Base-by-base conservation (phyloP, 2,888 invertebrate genomes). In the Nephrotoma guestfalica region DNA sequence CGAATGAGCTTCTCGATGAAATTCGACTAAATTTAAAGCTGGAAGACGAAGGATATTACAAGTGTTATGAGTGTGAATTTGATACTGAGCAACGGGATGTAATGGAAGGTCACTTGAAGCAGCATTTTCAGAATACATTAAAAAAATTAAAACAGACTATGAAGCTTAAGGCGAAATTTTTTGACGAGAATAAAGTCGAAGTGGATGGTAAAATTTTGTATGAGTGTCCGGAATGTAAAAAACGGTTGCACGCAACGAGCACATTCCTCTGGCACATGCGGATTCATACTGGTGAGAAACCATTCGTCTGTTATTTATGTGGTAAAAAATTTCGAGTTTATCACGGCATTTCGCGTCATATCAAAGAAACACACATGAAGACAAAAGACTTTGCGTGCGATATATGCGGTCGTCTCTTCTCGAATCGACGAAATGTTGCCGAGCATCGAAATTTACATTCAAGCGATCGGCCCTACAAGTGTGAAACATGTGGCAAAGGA, bases 271-370 rank as follows among this genome's bases (percentile, higher is more conserved):
- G 93, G 91, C 95, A 95, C 89, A 91, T 92, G 89, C 92, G 94
- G 13, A 94, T 94, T 87, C 94, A 95, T 89, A 93, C 94, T 7
- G 86, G 86, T 7, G 86, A 86, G 40, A 51, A 41, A 51, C 51
- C 40, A 41, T 57, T 41, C 18, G 6, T 94, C 1, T 95, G 95
- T 89, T 94, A 95, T 89, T 89, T 94, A 30, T 95, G 95, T 89
- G 94, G 94, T 2, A 94, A 94, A 88, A 93, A 93, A 89, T 95
- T 95, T 90, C 92, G 94, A 40, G 93, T 94, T n/a, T 94, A 94
- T 15, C 93, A 93, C 90, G 94, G 94, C 0, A 90, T 95, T 41
- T 93, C 93, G 85, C 91, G 94, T 0, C 95, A 95, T 89, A 89
- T 94, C 41, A 92, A 93, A 40, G 94, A 94, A 88, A 94, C 94